These are phyloP conservation scores for Catharus fuscescens DNA, from an alignment of 2,113 vertebrate genomes.

Conservation along the genomic window DNA sequence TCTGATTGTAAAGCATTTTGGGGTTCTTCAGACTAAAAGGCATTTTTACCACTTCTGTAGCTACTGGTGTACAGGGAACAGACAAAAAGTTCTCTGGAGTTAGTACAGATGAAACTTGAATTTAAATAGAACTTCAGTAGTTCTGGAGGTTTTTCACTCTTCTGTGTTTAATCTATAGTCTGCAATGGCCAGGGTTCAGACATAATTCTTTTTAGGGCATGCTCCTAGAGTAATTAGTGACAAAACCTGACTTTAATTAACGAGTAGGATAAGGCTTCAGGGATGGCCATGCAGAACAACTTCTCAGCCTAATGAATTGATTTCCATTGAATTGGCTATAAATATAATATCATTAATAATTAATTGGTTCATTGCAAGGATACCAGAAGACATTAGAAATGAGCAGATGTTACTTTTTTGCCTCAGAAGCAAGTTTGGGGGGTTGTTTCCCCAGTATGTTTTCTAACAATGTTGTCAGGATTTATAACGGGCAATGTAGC, in stretches of 20 bases:
- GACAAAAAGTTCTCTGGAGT: background rate
- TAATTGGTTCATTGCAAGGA: background rate
- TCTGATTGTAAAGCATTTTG: slow-evolving; percentile 40
- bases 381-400: background rate
- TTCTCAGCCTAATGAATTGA: slow-evolving; percentile 44
- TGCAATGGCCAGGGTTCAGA: background rate
- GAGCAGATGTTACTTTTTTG: background rate
- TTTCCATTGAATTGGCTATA: slow-evolving; percentile 31
- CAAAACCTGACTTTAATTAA: slow-evolving; percentile 49
- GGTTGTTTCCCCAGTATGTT: background rate
- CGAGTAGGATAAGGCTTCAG: background rate
- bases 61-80: background rate
- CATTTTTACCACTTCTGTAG: slow-evolving; percentile 34
- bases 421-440: background rate
- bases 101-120: background rate
- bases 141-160: slow-evolving; percentile 1
- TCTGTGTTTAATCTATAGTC: background rate
- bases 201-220: slow-evolving; percentile 6
- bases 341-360: slow-evolving; percentile 48
- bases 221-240: slow-evolving; percentile 24
- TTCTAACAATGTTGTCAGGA: background rate
- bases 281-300: background rate
- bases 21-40: slow-evolving; percentile 24
- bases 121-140: background rate
- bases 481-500: background rate